phyloP scores from a whole-genome alignment of 2,113 vertebrate species.

The Grammomys surdaster region DNA sequence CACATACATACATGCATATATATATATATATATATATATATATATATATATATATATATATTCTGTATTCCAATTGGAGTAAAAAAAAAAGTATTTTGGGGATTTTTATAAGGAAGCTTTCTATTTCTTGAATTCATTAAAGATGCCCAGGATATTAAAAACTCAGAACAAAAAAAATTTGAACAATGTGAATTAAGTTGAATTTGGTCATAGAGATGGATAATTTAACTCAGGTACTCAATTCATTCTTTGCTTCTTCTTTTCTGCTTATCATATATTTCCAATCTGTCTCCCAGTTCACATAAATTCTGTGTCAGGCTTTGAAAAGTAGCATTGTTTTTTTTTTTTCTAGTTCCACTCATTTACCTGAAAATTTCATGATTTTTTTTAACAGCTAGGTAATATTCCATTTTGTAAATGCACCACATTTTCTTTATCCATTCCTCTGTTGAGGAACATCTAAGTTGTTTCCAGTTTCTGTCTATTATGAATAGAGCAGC shows the following conservation, averaged over 20 bases:
- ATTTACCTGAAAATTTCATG: not conserved
- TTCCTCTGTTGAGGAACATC: not conserved
- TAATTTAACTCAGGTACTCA: not conserved
- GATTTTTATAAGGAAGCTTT: not conserved
- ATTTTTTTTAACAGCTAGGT: not conserved
- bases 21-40: not conserved
- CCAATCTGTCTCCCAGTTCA: slow-evolving; percentile 15
- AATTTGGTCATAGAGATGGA: slow-evolving; percentile 36
- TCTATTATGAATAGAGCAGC: no score
- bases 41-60: no score
- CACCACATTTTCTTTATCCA: not conserved
- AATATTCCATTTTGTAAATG: not conserved
- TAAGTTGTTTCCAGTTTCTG: not conserved
- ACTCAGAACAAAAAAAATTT: slow-evolving; percentile 5
- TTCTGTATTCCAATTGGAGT: slow-evolving; percentile 31
- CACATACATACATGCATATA: no score
- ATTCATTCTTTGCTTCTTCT: not conserved
- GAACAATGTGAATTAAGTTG: slow-evolving; percentile 36
- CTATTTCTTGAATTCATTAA: slow-evolving; percentile 7
- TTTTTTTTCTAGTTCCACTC: not conserved
- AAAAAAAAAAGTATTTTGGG: not conserved
- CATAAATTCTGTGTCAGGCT: not conserved
- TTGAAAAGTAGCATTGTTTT: not conserved
- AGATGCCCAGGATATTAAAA: not conserved
- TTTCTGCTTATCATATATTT: not conserved